Evolutionary conservation across 37 sponge, comb jelly and placozoan genomes (phyloP).

Genomic region (Beroe forskalii): DNA sequence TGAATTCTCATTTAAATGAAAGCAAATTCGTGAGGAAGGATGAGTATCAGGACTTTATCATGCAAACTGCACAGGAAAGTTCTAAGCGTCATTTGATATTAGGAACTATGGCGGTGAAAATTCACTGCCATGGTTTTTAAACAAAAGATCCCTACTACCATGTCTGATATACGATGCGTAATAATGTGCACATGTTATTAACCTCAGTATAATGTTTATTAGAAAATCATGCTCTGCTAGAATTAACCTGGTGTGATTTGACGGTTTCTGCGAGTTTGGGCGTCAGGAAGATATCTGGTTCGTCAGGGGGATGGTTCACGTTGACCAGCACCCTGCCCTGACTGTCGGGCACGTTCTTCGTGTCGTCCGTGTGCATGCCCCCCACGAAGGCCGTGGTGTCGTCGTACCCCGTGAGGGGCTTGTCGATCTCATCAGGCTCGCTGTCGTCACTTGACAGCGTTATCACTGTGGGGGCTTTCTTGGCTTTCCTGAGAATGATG

Average conservation of each 20-base stretch:
- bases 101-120: no score
- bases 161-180: no score
- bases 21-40: no score
- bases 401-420: constrained; percentile 57
- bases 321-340: constrained; percentile 77
- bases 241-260: constrained; percentile 94
- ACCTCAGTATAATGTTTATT: no score
- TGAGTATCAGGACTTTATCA: no score
- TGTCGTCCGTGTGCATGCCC: constrained; percentile 53
- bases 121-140: no score
- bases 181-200: no score
- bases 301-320: constrained; percentile 73
- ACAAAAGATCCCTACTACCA: no score
- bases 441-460: constrained; percentile 52
- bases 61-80: no score
- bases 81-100: no score
- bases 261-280: constrained; percentile 75
- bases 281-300: constrained; percentile 78
- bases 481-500: not conserved
- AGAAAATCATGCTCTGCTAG: no score
- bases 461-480: constrained; percentile 63
- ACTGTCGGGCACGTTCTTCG: constrained; percentile 41
- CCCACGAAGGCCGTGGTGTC: constrained; percentile 60
- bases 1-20: no score
- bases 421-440: constrained; percentile 22